Evolutionary conservation across 2,888 invertebrate species (phyloP).

Genomic region (Ametastegia equiseti): DNA sequence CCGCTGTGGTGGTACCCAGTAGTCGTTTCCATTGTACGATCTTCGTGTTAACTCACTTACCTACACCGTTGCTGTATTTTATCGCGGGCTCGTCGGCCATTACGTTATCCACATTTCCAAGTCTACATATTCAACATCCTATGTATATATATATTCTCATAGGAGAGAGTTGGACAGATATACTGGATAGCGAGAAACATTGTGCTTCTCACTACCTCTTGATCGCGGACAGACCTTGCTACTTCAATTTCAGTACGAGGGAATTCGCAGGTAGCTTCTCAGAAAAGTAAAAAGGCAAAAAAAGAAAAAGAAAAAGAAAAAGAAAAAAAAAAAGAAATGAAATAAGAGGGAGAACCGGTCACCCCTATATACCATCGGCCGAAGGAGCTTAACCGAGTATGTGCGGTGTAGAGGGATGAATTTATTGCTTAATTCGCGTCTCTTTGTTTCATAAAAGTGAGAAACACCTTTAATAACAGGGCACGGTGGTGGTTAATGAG

Average conservation of each 20-base stretch:
- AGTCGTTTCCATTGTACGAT: constrained; percentile 57
- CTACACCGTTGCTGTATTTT: constrained; percentile 52
- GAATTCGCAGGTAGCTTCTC: background rate
- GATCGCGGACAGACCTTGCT: background rate
- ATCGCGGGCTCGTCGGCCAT: constrained; percentile 46
- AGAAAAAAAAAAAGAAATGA: background rate
- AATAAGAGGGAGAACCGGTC: constrained; percentile 6
- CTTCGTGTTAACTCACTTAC: constrained; percentile 64
- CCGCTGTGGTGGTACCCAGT: constrained; percentile 51
- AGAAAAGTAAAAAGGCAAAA: background rate
- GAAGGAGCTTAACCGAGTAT: background rate
- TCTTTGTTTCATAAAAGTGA: constrained; percentile 74
- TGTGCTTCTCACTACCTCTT: background rate
- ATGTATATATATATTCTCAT: background rate
- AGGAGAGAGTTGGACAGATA: background rate
- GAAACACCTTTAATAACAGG: constrained; percentile 73
- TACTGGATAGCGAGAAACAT: background rate
- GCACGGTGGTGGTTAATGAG: constrained; percentile 64
- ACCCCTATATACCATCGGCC: constrained; percentile 9
- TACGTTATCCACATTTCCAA: constrained; percentile 50
- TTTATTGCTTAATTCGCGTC: constrained; percentile 73
- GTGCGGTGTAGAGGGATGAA: constrained; percentile 59
- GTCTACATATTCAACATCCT: constrained; percentile 1
- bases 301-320: background rate
- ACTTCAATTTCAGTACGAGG: background rate